Evolutionary conservation across 1,140 invertebrate species (phyloP), one percentile per base, ranked within the genome.

Genomic region (Acromyrmex charruanus): DNA sequence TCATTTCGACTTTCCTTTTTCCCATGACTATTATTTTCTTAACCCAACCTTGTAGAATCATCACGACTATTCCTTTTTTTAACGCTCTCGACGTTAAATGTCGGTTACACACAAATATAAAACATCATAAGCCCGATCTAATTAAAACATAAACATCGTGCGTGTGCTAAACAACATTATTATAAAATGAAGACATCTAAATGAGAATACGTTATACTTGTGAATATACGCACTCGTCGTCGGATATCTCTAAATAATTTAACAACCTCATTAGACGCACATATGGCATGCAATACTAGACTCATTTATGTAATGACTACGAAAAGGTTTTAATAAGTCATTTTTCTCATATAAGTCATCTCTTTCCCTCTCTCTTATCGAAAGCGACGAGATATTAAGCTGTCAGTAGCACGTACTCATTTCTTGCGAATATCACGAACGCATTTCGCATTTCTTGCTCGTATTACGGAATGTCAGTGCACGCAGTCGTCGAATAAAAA

Each of bases 251-350:
- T 79, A 66, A 79, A 66, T 79, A 79, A 79, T 66, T 66, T 66
- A 66, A 79, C 61, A 61, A 21, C 61, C 77, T 79, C 44, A 79
- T 79, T 79, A 79, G 61, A 51, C 28, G 77, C 77, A 53, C 61
- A 66, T 79, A 79, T 79, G 61, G 77, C 77, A 25, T 14, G 77
- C 77, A 65, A 79, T 66, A 53, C 51, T 18, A 28, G 44, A 66
- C 61, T 79, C 77, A 79, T 79, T 79, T 51, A 66, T 53, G 9
- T 66, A 79, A 79, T 66, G 74, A 77, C 35, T 66, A 79, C 39
- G 44, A 79, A 66, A 79, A 79, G 59, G n/a, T 66, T 79, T 74
- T 79, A 79, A 79, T 79, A 79, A 79, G 25, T 28, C 28, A 79
- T 79, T 79, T 79, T 35, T 79, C 59, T 66, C 21, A 21, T 21